phyloP scores from a whole-genome alignment of 1,140 invertebrate genomes.

The Cydia splendana region DNA sequence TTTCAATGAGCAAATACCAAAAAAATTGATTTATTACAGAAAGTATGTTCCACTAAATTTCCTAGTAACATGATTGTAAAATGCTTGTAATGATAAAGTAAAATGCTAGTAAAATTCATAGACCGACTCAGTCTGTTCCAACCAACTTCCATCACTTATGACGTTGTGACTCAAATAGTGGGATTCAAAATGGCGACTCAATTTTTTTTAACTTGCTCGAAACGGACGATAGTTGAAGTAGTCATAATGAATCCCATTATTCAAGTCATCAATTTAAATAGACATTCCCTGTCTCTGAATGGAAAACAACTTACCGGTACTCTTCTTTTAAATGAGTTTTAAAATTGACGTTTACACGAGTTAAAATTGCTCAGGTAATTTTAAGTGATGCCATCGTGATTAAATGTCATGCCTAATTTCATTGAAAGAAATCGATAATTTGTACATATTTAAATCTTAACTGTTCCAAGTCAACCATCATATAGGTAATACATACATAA shows the following conservation, averaged over 20 bases:
- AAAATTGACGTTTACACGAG: not conserved
- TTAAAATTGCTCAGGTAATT: not conserved
- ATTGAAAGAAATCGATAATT: too few relatives aligned
- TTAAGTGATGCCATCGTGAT: too few relatives aligned
- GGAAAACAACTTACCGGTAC: not conserved
- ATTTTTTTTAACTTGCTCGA: too few relatives aligned
- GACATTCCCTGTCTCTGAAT: not conserved
- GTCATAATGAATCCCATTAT: not conserved
- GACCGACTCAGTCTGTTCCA: conserved; percentile 44
- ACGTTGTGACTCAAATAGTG: not conserved
- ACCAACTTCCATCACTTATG: not conserved
- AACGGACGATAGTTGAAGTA: not conserved
- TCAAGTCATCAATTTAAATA: conserved; percentile 11
- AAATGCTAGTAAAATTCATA: conserved; percentile 40
- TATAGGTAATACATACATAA: too few relatives aligned
- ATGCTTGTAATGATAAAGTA: conserved; percentile 29
- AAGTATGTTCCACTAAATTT: conserved; percentile 5
- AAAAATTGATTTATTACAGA: conserved; percentile 7
- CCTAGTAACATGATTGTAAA: conserved; percentile 15
- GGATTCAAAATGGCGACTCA: not conserved
- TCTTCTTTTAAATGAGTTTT: not conserved
- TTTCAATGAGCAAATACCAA: conserved; percentile 29
- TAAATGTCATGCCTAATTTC: too few relatives aligned
- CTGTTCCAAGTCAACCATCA: too few relatives aligned
- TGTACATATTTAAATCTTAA: too few relatives aligned